A percentile compares a stretch with the other conserved stretches of the same genome.
Evolutionary conservation across 2,113 vertebrate genomes (phyloP).

Genomic region (Hydrochoerus hydrochaeris): DNA sequence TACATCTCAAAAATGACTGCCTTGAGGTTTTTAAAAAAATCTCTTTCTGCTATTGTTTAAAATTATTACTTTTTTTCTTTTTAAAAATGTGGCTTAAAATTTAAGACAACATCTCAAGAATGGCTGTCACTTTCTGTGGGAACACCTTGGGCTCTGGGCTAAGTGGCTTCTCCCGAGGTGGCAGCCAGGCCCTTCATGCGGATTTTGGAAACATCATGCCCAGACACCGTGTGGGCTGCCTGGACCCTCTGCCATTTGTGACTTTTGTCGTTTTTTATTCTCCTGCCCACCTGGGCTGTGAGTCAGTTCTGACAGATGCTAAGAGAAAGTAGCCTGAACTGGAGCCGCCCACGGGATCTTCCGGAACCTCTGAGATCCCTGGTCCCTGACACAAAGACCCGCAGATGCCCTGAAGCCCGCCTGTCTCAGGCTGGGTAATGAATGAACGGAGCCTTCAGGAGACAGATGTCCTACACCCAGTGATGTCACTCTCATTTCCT

Average conservation of each 20-base stretch:
- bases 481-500: slow-evolving; percentile 59
- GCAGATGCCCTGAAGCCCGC: neutral
- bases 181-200: neutral
- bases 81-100: neutral
- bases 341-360: slow-evolving; percentile 45
- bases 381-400: neutral
- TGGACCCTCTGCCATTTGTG: slow-evolving; percentile 22
- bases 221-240: neutral
- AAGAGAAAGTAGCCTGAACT: neutral
- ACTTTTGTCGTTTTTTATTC: neutral
- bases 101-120: too few relatives aligned
- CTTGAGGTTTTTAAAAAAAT: neutral
- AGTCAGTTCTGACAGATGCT: slow-evolving; percentile 44
- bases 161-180: neutral
- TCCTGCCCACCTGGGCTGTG: slow-evolving; percentile 21
- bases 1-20: neutral
- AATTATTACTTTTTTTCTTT: neutral
- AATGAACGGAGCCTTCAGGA: slow-evolving; percentile 5
- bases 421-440: slow-evolving; percentile 20
- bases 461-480: slow-evolving; percentile 15
- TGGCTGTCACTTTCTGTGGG: too few relatives aligned
- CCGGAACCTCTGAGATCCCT: slow-evolving; percentile 28
- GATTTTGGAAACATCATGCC: neutral
- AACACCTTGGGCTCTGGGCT: neutral
- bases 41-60: too few relatives aligned